These are phyloP conservation scores for Haplochromis vanheusdeni DNA, from an alignment of 2,113 vertebrate genomes.

Conservation along the genomic window DNA sequence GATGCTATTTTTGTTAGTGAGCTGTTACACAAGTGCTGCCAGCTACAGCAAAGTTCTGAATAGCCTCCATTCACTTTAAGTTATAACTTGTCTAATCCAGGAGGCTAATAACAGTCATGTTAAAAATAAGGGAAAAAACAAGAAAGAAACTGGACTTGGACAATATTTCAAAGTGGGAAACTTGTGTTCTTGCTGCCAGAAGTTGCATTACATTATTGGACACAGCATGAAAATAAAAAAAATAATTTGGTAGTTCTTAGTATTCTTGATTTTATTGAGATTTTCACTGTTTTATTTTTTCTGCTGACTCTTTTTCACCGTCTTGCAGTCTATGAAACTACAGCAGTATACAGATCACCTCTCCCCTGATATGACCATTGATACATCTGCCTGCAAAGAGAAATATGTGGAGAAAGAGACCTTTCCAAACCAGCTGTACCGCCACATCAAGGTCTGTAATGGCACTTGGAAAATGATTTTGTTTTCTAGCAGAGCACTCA, in stretches of 20 bases:
- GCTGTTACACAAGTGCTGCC: not conserved
- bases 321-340: slow-evolving; percentile 78
- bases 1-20: not conserved
- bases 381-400: slow-evolving; percentile 83
- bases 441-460: slow-evolving; percentile 88
- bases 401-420: slow-evolving; percentile 83
- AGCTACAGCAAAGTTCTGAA: not conserved
- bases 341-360: slow-evolving; percentile 83
- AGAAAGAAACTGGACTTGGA: not conserved
- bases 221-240: not conserved
- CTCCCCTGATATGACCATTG: slow-evolving; percentile 86
- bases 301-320: not conserved
- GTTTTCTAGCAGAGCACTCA: not conserved
- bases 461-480: not conserved
- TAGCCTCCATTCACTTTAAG: not conserved
- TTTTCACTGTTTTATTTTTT: not conserved
- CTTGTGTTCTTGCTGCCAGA: not conserved
- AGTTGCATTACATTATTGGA: not conserved
- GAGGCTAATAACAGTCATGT: not conserved
- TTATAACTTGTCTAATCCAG: not conserved
- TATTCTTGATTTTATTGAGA: not conserved
- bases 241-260: not conserved
- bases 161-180: not conserved
- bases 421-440: slow-evolving; percentile 90
- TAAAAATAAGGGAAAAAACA: not conserved